Evolutionary conservation across 2,113 vertebrate species (phyloP).

Genomic region (Stomatorhinus ivindoensis): DNA sequence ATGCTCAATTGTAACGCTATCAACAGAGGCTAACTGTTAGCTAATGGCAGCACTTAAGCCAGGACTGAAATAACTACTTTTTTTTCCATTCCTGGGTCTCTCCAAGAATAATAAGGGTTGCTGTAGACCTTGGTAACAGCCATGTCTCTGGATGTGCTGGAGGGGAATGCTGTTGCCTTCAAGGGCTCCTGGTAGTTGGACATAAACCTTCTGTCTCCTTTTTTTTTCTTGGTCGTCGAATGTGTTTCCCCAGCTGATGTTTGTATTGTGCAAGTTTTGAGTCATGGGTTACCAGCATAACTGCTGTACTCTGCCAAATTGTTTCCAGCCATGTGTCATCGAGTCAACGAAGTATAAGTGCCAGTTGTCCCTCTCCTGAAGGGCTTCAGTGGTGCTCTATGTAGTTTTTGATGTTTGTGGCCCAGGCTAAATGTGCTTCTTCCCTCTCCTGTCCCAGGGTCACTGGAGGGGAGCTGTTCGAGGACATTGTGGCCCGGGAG

Average conservation of each 20-base stretch:
- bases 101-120: neutral
- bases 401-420: neutral
- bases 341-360: too few relatives aligned
- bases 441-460: constrained; percentile 57
- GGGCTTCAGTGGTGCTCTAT: neutral
- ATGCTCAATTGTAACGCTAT: neutral
- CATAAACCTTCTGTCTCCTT: neutral
- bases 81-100: neutral
- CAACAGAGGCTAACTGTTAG: neutral
- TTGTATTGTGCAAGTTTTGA: neutral
- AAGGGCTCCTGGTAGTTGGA: neutral
- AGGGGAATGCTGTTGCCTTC: neutral
- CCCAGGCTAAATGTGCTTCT: neutral
- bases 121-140: neutral
- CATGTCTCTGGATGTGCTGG: neutral
- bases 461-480: constrained; percentile 84
- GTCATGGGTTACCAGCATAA: neutral
- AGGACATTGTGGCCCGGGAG: constrained; percentile 86
- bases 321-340: neutral
- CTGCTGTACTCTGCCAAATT: neutral
- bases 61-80: neutral
- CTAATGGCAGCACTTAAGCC: neutral
- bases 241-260: neutral
- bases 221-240: neutral
- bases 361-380: neutral